phyloP scores from a whole-genome alignment of 2,113 vertebrate species.

The Xenopus laevis region DNA sequence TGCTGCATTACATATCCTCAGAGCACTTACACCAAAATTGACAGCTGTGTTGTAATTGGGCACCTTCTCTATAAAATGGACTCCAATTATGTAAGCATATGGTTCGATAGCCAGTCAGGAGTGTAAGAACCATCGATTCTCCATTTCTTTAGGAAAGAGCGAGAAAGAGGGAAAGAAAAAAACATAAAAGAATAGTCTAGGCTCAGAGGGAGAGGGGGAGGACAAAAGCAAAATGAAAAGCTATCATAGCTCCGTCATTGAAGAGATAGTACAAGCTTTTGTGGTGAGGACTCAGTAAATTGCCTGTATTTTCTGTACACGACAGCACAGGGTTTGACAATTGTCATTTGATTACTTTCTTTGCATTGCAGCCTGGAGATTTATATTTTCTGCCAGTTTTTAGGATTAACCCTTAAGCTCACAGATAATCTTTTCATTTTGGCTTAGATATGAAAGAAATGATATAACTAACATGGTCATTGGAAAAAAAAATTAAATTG shows the following conservation, averaged over 20 bases:
- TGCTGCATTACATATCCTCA: not conserved
- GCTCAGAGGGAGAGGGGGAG: not conserved
- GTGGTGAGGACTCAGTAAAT: slow-evolving; percentile 36
- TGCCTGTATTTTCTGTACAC: slow-evolving; percentile 33
- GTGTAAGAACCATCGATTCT: slow-evolving; percentile 11
- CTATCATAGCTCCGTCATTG: slow-evolving; percentile 34
- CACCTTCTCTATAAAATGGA: slow-evolving; percentile 9
- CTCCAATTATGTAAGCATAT: not conserved
- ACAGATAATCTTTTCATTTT: not conserved
- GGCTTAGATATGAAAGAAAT: too few species aligned
- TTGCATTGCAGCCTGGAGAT: slow-evolving; percentile 6
- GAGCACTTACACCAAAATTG: slow-evolving; percentile 8
- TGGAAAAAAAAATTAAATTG: too few species aligned
- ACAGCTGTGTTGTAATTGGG: slow-evolving; percentile 23
- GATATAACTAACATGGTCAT: too few species aligned
- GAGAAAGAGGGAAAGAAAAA: not conserved
- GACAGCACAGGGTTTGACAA: slow-evolving; percentile 28
- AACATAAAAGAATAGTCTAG: slow-evolving; percentile 5
- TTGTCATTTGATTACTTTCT: slow-evolving; percentile 26
- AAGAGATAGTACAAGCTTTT: slow-evolving; percentile 39
- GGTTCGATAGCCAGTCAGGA: not conserved
- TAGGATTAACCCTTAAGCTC: slow-evolving; percentile 1
- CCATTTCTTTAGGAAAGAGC: slow-evolving; percentile 10
- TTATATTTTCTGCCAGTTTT: not conserved
- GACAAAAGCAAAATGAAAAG: slow-evolving; percentile 13